Percentiles rank a stretch among this genome's conserved stretches.
phyloP scores from a whole-genome alignment of 2,113 vertebrate genomes.

The Electrona antarctica region DNA sequence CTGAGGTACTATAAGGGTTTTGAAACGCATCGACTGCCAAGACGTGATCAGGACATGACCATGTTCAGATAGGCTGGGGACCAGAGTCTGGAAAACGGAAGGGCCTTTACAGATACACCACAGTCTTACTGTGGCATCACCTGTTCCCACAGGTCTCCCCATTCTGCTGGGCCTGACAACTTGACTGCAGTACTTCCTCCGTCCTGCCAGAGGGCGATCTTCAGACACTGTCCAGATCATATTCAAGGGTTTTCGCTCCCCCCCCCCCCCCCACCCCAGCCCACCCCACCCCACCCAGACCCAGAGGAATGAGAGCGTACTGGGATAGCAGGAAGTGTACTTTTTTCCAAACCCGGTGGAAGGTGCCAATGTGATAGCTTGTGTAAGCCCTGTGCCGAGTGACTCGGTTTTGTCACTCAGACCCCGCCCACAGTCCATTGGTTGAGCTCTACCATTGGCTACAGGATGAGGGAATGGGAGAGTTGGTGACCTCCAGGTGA shows the following conservation, averaged over 20 bases:
- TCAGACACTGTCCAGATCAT: constrained; percentile 29
- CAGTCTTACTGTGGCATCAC: constrained; percentile 34
- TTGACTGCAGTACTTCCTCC: constrained; percentile 28
- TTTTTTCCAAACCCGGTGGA: constrained; percentile 40
- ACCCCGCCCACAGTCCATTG: constrained; percentile 51
- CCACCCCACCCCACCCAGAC: constrained; percentile 15
- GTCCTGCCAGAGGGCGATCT: constrained; percentile 26
- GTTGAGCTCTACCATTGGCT: constrained; percentile 68
- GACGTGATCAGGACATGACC: not conserved
- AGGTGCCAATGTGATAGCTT: constrained; percentile 48
- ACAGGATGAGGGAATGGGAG: constrained; percentile 50
- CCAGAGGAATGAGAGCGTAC: constrained; percentile 11
- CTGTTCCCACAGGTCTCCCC: constrained; percentile 20
- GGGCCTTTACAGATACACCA: not conserved
- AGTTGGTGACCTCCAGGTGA: constrained; percentile 60
- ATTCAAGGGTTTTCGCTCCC: constrained; percentile 21
- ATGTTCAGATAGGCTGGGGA: constrained; percentile 27
- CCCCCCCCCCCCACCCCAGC: constrained; percentile 37
- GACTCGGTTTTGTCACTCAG: constrained; percentile 47
- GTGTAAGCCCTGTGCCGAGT: constrained; percentile 45
- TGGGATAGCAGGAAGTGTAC: constrained; percentile 50
- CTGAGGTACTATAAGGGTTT: constrained; percentile 55
- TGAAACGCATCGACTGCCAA: constrained; percentile 28
- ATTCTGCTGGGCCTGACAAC: constrained; percentile 14
- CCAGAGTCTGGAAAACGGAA: constrained; percentile 21